phyloP scores from a whole-genome alignment of 1,140 invertebrate genomes.

The Microplitis mediator region DNA sequence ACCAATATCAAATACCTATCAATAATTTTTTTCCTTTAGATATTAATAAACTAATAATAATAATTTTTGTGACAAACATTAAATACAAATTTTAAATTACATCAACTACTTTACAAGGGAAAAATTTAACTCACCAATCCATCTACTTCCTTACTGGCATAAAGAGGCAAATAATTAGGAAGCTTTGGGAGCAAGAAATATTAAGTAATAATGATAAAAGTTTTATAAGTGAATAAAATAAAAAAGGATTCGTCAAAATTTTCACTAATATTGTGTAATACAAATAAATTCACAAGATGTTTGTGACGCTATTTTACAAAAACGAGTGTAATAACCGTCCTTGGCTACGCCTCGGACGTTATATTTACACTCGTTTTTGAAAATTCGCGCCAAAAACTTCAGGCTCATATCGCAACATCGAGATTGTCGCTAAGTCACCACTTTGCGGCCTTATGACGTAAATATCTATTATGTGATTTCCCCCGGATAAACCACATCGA shows the following conservation, averaged over 20 bases:
- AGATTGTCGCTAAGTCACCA: too few species aligned
- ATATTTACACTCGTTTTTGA: too few species aligned
- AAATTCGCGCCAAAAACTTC: too few species aligned
- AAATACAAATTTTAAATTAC: not conserved
- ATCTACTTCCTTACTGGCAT: conserved; percentile 73
- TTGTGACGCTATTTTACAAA: too few species aligned
- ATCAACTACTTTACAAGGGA: not conserved
- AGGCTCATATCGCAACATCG: too few species aligned
- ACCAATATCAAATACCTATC: conserved; percentile 85
- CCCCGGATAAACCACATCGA: too few species aligned
- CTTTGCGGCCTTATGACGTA: too few species aligned
- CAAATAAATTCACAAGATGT: too few species aligned
- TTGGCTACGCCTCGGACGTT: too few species aligned
- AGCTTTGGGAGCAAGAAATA: conserved; percentile 62
- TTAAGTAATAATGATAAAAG: conserved; percentile 24
- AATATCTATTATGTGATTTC: too few species aligned
- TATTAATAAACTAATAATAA: not conserved
- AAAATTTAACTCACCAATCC: conserved; percentile 69
- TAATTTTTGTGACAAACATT: not conserved
- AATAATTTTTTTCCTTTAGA: not conserved
- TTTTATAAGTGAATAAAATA: not conserved
- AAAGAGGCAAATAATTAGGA: conserved; percentile 75
- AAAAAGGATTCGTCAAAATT: not conserved
- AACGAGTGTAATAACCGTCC: too few species aligned
- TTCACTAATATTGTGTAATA: too few species aligned